Conservation (phyloP, 2,888 invertebrate species). For the Sabellastarte sp. region DNA sequence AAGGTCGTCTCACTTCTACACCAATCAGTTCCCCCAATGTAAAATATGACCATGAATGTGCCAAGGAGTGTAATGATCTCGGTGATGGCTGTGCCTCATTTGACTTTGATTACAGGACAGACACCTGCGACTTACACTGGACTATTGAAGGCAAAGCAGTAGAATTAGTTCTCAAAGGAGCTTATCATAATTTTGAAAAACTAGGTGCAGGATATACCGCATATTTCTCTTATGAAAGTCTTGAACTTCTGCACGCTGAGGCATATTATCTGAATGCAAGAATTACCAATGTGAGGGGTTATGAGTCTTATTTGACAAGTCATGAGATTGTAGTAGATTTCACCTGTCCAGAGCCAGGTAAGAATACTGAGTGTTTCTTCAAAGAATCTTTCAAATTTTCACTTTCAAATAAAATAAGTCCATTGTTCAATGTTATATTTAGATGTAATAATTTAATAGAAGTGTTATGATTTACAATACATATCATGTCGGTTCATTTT, state of each 20-base stretch:
- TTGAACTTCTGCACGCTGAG: neutral
- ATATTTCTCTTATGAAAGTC: neutral
- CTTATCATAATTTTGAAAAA: conserved; percentile 1
- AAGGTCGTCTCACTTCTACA: neutral
- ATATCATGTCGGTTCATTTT: no score
- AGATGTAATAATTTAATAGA: no score
- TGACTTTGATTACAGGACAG: neutral
- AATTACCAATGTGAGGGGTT: neutral
- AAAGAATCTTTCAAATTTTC: no score
- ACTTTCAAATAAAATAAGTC: no score
- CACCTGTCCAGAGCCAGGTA: neutral
- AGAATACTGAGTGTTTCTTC: no score
- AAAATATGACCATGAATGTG: conserved; percentile 1
- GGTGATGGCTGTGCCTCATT: neutral
- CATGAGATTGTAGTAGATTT: neutral
- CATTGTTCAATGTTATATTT: no score
- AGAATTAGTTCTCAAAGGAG: neutral
- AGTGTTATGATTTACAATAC: no score
- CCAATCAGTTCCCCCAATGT: neutral
- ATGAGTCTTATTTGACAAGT: neutral
- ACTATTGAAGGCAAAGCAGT: neutral
- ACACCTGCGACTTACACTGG: neutral
- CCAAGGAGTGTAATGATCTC: neutral
- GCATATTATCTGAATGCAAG: neutral
- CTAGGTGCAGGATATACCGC: neutral